Percentiles rank a stretch among this genome's conserved stretches.
Conservation (phyloP, 2,797 vertebrate genomes). For the Tarsius wallacei region DNA sequence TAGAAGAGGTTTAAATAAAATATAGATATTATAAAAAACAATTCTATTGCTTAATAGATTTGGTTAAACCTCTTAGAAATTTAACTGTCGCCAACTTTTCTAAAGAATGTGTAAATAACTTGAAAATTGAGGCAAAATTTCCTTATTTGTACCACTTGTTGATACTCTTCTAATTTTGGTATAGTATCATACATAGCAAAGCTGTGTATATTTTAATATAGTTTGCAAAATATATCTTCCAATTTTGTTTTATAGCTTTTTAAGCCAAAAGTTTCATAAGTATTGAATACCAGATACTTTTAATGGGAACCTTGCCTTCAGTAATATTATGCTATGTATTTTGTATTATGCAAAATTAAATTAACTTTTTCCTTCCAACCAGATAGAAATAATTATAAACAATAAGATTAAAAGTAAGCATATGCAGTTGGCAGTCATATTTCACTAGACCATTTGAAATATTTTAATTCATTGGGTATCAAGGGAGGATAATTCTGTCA, state of each 20-base stretch:
- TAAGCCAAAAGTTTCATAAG: neutral
- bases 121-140: neutral
- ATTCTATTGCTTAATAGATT: neutral
- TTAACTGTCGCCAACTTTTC: neutral
- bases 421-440: neutral
- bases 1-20: neutral
- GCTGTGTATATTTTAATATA: neutral
- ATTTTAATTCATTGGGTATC: neutral
- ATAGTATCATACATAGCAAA: neutral
- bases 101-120: neutral
- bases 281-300: neutral
- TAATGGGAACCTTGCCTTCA: neutral
- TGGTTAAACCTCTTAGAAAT: neutral
- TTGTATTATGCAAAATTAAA: conserved; percentile 12
- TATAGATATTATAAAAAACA: neutral
- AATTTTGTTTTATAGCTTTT: neutral
- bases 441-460: neutral
- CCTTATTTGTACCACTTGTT: neutral
- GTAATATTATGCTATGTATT: neutral
- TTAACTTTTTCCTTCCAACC: neutral
- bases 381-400: neutral
- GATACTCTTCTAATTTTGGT: neutral
- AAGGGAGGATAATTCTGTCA: neutral
- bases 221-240: neutral
- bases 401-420: conserved; percentile 5